Base-by-base conservation (phyloP, 2,113 vertebrate genomes). In the Anolis sagrei region DNA sequence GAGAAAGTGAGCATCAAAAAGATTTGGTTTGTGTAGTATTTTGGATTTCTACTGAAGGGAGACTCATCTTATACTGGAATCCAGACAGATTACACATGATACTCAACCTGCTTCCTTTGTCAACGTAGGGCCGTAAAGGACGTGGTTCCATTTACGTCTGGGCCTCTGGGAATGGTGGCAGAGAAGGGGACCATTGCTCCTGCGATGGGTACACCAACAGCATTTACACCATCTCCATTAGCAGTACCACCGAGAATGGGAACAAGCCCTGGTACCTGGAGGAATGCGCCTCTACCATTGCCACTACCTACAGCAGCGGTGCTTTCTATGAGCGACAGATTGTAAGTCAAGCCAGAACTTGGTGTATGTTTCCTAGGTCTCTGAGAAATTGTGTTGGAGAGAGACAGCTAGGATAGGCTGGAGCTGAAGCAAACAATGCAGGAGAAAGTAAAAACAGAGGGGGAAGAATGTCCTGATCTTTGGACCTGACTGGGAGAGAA, bases 131-230 rank as follows among this genome's bases (percentile, higher is more conserved):
- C 62, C 97, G 98, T 66, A 95, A 95, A 44, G 98, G 98, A 1
- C 95, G 97, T 89, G 98, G 98, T 9, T 99, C 98, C 32, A 96
- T 99, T 85, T 99, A 97, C 0, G 96, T 99, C 62, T 99, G 98
- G 98, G 97, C 98, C 0, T 98, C 98, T 0, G 98, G 98, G 73
- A 98, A 98, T 0, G 98, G 98, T 0, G 98, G 98, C 76, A 93
- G 93, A 87, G 96, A 95, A 73, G 97, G 97, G 0, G 98, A 99
- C 91, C 96, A 99, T 93, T 99, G 98, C 90, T 98, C 98, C 61
- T 99, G 98, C 0, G 98, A 99, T 0, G 98, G 98, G 87, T 99
- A 99, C 93, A 97, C 97, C 96, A 98, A 96, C 96, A 99, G 98
- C 90, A 97, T 99, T 95, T 98, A 98, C 95, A 99, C 98, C 48